Percentiles rank a stretch among this genome's conserved stretches.
Conservation (phyloP, 2,113 vertebrate species). For the Anhinga anhinga region DNA sequence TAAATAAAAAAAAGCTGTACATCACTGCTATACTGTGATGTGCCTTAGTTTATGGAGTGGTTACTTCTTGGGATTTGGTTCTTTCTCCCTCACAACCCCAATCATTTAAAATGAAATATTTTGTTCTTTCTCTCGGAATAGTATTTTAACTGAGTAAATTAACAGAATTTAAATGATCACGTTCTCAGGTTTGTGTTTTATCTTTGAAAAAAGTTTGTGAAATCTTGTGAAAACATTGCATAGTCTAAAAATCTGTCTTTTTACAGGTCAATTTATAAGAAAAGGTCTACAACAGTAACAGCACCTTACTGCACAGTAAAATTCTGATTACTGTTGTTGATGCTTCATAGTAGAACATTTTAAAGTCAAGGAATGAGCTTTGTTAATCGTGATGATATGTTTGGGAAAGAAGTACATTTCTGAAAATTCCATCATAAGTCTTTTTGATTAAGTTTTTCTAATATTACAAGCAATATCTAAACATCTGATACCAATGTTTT, state of each 20-base stretch:
- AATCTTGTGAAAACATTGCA: not conserved
- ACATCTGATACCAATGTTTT: not conserved
- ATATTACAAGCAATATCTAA: not conserved
- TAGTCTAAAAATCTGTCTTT: not conserved
- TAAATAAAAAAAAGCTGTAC: not conserved
- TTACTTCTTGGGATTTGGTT: not conserved
- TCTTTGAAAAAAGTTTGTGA: not conserved
- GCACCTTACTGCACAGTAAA: not conserved
- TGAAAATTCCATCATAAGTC: not conserved
- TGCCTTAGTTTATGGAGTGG: not conserved
- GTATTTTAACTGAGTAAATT: not conserved
- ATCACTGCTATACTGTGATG: fast-evolving
- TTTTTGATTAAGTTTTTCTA: not conserved
- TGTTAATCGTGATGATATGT: not conserved
- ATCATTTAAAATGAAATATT: not conserved
- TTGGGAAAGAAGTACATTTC: not conserved
- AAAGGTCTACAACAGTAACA: not conserved
- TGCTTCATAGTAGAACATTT: not conserved
- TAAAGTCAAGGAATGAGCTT: not conserved
- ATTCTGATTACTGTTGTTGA: not conserved
- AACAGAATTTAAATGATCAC: not conserved
- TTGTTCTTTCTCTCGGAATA: not conserved
- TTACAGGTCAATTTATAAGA: not conserved
- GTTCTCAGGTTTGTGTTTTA: not conserved
- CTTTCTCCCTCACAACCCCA: not conserved